Base-by-base conservation (phyloP, 35 echinoderm and acorn worm genomes). In the Chiridota heheva region DNA sequence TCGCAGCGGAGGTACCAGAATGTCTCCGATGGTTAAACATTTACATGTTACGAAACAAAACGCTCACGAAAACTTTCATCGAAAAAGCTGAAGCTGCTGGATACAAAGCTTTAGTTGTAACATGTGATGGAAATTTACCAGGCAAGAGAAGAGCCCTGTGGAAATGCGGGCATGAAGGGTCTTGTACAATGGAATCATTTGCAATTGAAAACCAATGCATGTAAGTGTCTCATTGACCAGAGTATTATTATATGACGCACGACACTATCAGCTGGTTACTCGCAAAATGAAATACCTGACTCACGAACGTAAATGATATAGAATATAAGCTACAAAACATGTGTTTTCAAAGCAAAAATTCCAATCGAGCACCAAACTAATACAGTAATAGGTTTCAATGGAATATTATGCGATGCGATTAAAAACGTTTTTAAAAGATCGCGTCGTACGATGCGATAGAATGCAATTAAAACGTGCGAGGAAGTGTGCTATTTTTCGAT, bases 41-140 rank as follows among this genome's bases (percentile, higher is more conserved):
- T 1, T 22, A 35, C 5, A 26, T 58, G 3, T 77, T 49, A 5
- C 24, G 34, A 7, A 58, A 13, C 27, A 7, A 32, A 1, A 32
- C 35, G 24, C 32, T 30, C n/a, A 56, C 44, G 13, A 32, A 56
- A 27, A 40, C 25, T 36, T 17, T 77, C 5, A 34, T 77, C 25
- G 17, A 40, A 24, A 58, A 48, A 58, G 73, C 73, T 28, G 73
- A 77, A 18, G 26, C 6, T 3, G 13, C 51, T 27, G 73, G 73
- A 8, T 77, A 12, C 30, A 77, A 58, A 26, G 73, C 73, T 18
- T 7, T 77, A 4, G 73, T 77, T 29, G 20, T 77, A 15, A 77
- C 73, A 7, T 16, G 48, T 58, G 73, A 77, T 77, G 25, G 22
- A 31, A 42, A 42, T 42, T 38, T 36, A 25, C 17, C 1, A 5